phyloP scores from a whole-genome alignment of 2,113 vertebrate species.

The Fulica atra region DNA sequence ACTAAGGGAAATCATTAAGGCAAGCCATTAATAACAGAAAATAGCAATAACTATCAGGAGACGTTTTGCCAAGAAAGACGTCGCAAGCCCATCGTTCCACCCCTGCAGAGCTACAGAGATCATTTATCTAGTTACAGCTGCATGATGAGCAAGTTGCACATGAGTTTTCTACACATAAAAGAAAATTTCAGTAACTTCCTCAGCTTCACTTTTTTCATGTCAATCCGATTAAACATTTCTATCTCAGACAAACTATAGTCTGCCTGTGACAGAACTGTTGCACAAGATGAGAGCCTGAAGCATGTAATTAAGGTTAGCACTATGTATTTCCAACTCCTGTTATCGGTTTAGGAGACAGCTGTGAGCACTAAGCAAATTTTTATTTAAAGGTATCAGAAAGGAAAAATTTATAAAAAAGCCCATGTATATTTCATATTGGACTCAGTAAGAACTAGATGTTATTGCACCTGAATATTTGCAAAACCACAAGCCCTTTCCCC shows the following conservation, averaged over 20 bases:
- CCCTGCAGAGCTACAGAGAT: background rate
- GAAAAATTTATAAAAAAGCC: background rate
- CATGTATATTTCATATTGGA: background rate
- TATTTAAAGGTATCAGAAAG: background rate
- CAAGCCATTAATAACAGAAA: background rate
- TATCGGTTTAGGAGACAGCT: background rate
- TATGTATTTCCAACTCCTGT: background rate
- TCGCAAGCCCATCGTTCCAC: background rate
- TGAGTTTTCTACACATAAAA: background rate
- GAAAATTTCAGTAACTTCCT: background rate
- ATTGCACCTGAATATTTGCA: background rate
- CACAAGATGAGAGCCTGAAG: constrained; percentile 2
- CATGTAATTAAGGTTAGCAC: background rate
- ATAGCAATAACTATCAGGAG: background rate
- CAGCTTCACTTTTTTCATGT: background rate
- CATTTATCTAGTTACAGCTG: background rate
- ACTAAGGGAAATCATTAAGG: background rate
- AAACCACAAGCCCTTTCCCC: background rate
- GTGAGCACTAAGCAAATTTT: background rate
- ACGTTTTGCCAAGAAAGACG: background rate
- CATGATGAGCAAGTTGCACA: background rate
- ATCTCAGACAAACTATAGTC: background rate
- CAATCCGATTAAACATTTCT: background rate
- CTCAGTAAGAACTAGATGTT: background rate
- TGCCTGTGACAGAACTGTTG: constrained; percentile 3